These are phyloP conservation scores for Pyrgus malvae DNA, from an alignment of 2,888 invertebrate species.

Conservation along the genomic window DNA sequence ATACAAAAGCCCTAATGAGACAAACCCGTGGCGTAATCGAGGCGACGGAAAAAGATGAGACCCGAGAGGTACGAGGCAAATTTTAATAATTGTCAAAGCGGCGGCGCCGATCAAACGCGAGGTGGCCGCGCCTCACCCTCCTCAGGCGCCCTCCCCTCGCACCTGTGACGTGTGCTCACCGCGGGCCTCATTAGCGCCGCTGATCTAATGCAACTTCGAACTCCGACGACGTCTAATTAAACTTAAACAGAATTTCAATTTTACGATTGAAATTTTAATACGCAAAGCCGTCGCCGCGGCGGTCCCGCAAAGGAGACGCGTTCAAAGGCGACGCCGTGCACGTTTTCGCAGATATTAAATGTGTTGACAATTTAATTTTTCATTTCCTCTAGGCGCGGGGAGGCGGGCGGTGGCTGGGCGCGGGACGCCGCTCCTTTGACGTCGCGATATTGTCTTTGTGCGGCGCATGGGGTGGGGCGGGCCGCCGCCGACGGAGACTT, in stretches of 20 bases:
- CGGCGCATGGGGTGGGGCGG: constrained; percentile 75
- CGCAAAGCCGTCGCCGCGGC: constrained; percentile 72
- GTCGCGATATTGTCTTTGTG: constrained; percentile 83
- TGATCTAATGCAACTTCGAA: constrained; percentile 78
- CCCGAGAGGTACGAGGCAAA: constrained; percentile 81
- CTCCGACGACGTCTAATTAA: constrained; percentile 76
- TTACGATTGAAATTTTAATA: constrained; percentile 77
- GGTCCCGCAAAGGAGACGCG: constrained; percentile 70
- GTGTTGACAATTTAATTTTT: constrained; percentile 83
- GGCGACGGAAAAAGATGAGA: constrained; percentile 81
- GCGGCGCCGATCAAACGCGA: constrained; percentile 80
- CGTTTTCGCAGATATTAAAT: constrained; percentile 82
- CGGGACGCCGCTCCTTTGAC: constrained; percentile 76
- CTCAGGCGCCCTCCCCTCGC: constrained; percentile 37
- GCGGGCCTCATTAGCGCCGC: constrained; percentile 79
- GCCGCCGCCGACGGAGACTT: constrained; percentile 77
- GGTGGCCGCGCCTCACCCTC: constrained; percentile 42
- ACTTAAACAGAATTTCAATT: constrained; percentile 79
- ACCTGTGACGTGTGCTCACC: constrained; percentile 74
- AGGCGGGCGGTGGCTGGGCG: constrained; percentile 55
- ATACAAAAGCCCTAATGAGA: constrained; percentile 82
- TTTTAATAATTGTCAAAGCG: constrained; percentile 84
- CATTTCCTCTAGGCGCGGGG: constrained; percentile 73
- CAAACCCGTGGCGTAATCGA: constrained; percentile 81
- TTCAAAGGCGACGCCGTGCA: constrained; percentile 78